Evolutionary conservation across 2,888 invertebrate species (phyloP), one percentile per base, ranked within the genome.

Genomic region (Gibbula magus): DNA sequence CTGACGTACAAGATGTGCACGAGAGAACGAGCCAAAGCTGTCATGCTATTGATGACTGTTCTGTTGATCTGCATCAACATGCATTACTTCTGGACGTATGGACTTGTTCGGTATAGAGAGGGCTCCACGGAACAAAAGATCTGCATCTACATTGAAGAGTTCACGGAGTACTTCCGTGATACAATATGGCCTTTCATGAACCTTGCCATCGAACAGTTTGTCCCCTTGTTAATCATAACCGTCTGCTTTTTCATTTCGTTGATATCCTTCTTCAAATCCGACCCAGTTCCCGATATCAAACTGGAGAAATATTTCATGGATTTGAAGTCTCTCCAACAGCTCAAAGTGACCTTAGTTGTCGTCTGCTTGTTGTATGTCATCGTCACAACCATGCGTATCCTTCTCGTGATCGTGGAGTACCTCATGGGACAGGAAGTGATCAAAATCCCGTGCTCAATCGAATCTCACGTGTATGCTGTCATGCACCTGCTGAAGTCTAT

Each of bases 1-100:
- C 82, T 85, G 74, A 89, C 90, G 25, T 89, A 90, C 79, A 81
- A 81, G 61, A 88, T 91, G 84, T 92, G 92, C 82, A 89, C 89
- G 3, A 75, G 87, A 2, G 91, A 91, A 79, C 86, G 90, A 5
- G 90, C 89, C 8, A 86, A 87, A 20, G 90, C 91, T 13, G 86
- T 90, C 67, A 84, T 91, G 25, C 82, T 92, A 20, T 86, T 92
- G 22, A 88, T 91, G 29, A 88, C 88, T n/a, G 91, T 92, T 5
- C 73, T 92, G 2, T 84, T 92, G 0, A 87, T 91, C 39, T 91
- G 90, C 78, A 82, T 92, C 56, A 91, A 92, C 82, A 88, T 91
- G 51, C 91, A 92, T 82, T 91, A 87, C 84, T 92, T 92, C 88
- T 92, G 92, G 92, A 90, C 91, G 1, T 86, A 86, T 35, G 91